Evolutionary conservation across 2,113 vertebrate genomes (phyloP).

Genomic region (Falcunculus frontatus): DNA sequence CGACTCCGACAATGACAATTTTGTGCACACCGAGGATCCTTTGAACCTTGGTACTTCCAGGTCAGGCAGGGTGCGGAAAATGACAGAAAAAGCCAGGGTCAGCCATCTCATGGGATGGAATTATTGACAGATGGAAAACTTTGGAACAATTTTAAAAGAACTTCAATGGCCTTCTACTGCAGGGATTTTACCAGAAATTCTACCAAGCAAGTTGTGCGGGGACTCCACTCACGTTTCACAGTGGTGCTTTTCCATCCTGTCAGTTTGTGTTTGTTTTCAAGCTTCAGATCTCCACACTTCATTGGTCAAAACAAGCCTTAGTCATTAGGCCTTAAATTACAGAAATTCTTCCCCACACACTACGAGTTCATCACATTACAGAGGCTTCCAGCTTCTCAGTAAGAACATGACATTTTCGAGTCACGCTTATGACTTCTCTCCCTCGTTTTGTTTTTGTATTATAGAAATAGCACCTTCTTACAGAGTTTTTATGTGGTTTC

Average conservation of each 20-base stretch:
- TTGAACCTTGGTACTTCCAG: constrained; percentile 95
- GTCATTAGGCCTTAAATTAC: constrained; percentile 77
- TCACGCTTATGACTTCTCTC: constrained; percentile 62
- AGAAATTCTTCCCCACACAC: constrained; percentile 71
- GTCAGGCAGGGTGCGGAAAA: constrained; percentile 94
- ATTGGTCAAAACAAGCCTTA: constrained; percentile 78
- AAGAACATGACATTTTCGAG: constrained; percentile 65
- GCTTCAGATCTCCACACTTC: constrained; percentile 71
- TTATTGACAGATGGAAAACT: constrained; percentile 78
- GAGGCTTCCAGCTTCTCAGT: constrained; percentile 72
- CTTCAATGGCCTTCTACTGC: constrained; percentile 83
- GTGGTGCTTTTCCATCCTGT: constrained; percentile 89
- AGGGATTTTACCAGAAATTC: constrained; percentile 89
- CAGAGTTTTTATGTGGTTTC: constrained; percentile 80
- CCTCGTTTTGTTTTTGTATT: constrained; percentile 73
- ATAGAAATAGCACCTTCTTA: constrained; percentile 80
- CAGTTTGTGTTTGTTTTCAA: constrained; percentile 74
- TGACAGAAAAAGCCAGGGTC: constrained; percentile 98
- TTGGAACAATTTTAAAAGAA: constrained; percentile 65
- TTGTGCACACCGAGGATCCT: constrained; percentile 85
- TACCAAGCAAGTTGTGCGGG: constrained; percentile 80
- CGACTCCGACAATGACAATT: constrained; percentile 90
- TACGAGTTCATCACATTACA: constrained; percentile 70
- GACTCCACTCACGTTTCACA: constrained; percentile 75
- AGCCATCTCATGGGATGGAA: constrained; percentile 99